Conservation (phyloP, 2,797 vertebrate species). For the Knipowitschia caucasica region DNA sequence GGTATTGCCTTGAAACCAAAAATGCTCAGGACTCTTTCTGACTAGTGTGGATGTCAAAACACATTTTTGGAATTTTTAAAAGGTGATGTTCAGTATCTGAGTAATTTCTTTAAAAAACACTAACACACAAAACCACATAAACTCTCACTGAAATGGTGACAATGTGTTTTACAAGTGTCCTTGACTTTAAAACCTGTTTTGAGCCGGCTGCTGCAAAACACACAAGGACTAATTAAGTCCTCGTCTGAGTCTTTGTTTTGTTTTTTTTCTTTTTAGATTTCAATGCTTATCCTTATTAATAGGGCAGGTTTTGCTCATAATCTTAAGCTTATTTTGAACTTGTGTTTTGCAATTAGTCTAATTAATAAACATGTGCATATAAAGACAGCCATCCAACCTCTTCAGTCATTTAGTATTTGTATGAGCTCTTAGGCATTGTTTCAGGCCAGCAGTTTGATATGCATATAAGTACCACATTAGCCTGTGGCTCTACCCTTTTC, state of each 20-base stretch:
- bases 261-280: too few species aligned
- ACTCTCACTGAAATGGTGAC: neutral
- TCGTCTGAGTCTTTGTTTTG: too few species aligned
- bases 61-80: too few species aligned
- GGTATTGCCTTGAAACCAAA: too few species aligned
- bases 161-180: neutral
- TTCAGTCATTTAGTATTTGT: conserved; percentile 25
- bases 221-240: too few species aligned
- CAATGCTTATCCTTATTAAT: neutral
- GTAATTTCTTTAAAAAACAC: neutral
- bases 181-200: neutral
- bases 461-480: conserved; percentile 51
- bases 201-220: neutral
- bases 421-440: conserved; percentile 23
- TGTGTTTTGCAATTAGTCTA: conserved; percentile 6
- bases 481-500: conserved; percentile 34
- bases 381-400: conserved; percentile 11
- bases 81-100: neutral
- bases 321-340: conserved; percentile 19
- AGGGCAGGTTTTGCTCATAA: neutral
- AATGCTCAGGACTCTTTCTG: too few species aligned
- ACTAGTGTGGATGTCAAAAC: too few species aligned
- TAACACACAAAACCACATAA: neutral
- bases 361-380: conserved; percentile 32
- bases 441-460: conserved; percentile 33